phyloP scores from a whole-genome alignment of 2,888 invertebrate species.

The Microplitis deprimator region DNA sequence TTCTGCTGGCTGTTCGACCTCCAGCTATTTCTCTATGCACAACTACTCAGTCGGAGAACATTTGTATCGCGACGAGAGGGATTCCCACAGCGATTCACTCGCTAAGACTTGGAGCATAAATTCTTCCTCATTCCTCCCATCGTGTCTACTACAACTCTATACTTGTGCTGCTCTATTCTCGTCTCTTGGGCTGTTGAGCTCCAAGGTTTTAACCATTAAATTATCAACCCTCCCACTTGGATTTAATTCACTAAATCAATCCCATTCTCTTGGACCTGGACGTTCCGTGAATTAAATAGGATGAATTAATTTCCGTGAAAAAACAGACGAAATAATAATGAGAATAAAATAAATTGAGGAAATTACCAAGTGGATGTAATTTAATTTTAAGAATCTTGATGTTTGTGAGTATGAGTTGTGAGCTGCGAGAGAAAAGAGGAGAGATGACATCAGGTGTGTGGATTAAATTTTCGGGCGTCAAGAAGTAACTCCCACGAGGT shows the following conservation, averaged over 20 bases:
- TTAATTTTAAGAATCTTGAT: too few species aligned
- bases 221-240: neutral
- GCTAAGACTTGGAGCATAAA: conserved; percentile 24
- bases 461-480: conserved; percentile 25
- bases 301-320: too few species aligned
- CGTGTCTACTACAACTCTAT: neutral
- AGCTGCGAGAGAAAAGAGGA: neutral
- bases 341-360: too few species aligned
- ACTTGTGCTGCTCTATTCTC: neutral
- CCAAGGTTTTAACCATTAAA: neutral
- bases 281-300: too few species aligned
- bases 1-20: conserved; percentile 41
- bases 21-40: conserved; percentile 20
- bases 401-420: too few species aligned
- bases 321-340: too few species aligned
- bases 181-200: neutral
- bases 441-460: conserved; percentile 22
- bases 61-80: conserved; percentile 43
- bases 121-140: conserved; percentile 29
- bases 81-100: conserved; percentile 40
- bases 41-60: conserved; percentile 33
- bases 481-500: conserved; percentile 54
- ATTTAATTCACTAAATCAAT: too few species aligned
- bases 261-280: too few species aligned
- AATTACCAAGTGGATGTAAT: too few species aligned